phyloP scores from a whole-genome alignment of 2,113 vertebrate species.

The Ctenomys sociabilis region DNA sequence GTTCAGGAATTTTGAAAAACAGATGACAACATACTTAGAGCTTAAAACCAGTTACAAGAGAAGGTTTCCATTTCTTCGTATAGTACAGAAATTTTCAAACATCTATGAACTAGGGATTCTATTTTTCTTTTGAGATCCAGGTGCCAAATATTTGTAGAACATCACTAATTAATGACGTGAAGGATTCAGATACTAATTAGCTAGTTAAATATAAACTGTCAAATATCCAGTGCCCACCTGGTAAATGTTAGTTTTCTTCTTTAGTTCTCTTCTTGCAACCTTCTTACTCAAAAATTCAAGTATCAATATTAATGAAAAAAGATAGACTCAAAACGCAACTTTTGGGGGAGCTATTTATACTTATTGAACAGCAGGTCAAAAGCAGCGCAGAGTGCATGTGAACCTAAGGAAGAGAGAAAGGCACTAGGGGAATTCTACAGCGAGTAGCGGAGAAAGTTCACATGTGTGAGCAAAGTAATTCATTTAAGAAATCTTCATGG shows the following conservation, averaged over 20 bases:
- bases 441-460: not conserved
- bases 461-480: not conserved
- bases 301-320: not conserved
- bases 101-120: not conserved
- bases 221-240: not conserved
- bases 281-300: not conserved
- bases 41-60: not conserved
- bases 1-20: not conserved
- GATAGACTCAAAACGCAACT: not conserved
- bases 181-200: not conserved
- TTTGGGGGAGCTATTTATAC: not conserved
- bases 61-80: not conserved
- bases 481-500: not conserved
- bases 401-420: not conserved
- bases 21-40: not conserved
- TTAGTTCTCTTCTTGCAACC: not conserved
- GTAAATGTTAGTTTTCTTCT: slow-evolving; percentile 24
- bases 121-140: not conserved
- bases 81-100: not conserved
- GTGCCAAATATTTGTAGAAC: not conserved
- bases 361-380: slow-evolving; percentile 39
- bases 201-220: not conserved
- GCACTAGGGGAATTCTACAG: not conserved
- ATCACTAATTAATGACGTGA: not conserved
- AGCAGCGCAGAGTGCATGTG: not conserved